These are phyloP conservation scores for Gerosis bhagava DNA, from an alignment of 2,888 invertebrate genomes.

Conservation along the genomic window DNA sequence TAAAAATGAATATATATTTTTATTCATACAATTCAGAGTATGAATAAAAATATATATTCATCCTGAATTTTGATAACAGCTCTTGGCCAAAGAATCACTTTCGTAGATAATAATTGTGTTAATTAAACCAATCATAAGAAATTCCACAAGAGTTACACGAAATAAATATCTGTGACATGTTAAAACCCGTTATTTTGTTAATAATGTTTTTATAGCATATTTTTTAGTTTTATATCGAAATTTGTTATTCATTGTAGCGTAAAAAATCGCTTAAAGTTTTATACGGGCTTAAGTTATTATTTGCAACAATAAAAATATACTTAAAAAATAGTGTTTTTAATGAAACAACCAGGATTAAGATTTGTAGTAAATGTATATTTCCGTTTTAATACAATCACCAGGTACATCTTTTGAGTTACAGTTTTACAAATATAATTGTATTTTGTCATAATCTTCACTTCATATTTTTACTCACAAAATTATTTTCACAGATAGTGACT, in stretches of 20 bases:
- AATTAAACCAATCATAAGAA: too few species aligned
- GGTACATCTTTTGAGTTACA: conserved; percentile 78
- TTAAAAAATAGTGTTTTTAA: conserved; percentile 35
- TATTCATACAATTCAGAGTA: too few species aligned
- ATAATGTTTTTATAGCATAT: conserved; percentile 28
- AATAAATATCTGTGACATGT: too few species aligned
- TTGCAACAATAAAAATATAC: conserved; percentile 70
- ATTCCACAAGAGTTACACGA: too few species aligned
- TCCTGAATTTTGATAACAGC: too few species aligned
- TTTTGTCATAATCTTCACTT: conserved; percentile 61
- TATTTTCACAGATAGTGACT: too few species aligned
- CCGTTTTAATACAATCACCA: conserved; percentile 78
- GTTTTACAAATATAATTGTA: conserved; percentile 68
- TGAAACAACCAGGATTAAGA: conserved; percentile 66
- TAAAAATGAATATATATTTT: too few species aligned
- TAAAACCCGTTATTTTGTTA: too few species aligned
- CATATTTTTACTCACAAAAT: conserved; percentile 52
- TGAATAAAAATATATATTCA: too few species aligned
- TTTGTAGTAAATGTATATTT: conserved; percentile 82
- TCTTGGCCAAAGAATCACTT: too few species aligned
- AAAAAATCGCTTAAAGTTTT: conserved; percentile 43
- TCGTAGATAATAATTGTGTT: too few species aligned
- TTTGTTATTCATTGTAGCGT: conserved; percentile 41
- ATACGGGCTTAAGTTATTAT: conserved; percentile 59
- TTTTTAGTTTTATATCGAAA: conserved; percentile 40